Evolutionary conservation across 2,797 vertebrate species (phyloP), one percentile per base, ranked within the genome.

Genomic region (Apogon talboti): DNA sequence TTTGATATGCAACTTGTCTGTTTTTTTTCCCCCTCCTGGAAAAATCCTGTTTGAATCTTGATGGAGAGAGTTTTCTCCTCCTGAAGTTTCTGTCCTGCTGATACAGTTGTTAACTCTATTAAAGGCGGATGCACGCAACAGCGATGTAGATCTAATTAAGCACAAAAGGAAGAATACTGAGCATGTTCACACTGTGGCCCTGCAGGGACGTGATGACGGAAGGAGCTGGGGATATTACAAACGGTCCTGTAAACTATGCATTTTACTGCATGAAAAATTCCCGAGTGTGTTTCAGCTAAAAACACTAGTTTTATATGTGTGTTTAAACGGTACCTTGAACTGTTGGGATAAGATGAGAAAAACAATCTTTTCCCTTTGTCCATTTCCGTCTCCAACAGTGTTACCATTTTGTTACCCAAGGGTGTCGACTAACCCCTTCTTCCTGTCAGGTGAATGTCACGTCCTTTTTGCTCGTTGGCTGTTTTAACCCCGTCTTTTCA

Each of bases 1-100:
- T 75, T 71, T 66, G 3, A 28, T 81, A 77, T 85, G 75, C 85
- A 88, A 80, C 45, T 44, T 45, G 15, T 16, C 16, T 54, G 54
- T 64, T 61, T 11, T 43, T 24, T 47, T 59, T 18, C n/a, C n/a
- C n/a, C 14, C 52, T 46, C 45, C 2, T 18, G 46, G 53, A 81
- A 50, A 79, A 66, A 73, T 79, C 71, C 66, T 76, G 74, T 77
- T 74, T 78, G 44, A 82, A 81, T 71, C 81, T 79, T 77, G 84
- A 80, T 1, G 18, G 63, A 66, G 67, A 74, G 55, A 68, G 13
- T 78, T 65, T 7, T 56, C 50, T 83, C 60, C 59, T 66, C 60
- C 59, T 66, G 30, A 66, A 46, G 51, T 79, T 71, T 69, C 54
- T 78, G 78, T 87, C 85, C 79, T 86, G 82, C 84, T 87, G 74